These are phyloP conservation scores for Melolontha melolontha DNA, from an alignment of 2,888 invertebrate genomes.

Conservation along the genomic window DNA sequence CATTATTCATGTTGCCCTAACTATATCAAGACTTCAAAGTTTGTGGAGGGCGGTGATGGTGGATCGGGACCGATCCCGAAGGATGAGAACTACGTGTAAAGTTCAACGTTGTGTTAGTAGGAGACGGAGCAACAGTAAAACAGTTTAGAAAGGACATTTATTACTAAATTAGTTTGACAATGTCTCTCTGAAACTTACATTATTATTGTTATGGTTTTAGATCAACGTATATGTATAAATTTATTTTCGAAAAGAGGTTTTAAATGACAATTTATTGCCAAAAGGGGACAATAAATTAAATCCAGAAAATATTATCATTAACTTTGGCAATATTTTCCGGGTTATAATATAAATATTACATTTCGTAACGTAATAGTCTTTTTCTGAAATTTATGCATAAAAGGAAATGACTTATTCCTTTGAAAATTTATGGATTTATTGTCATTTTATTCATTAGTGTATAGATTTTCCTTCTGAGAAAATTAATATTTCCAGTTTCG, in stretches of 20 bases:
- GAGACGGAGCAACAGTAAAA: slow-evolving; percentile 43
- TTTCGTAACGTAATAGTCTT: slow-evolving; percentile 11
- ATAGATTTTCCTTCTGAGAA: background rate
- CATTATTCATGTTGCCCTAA: slow-evolving; percentile 67
- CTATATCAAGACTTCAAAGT: slow-evolving; percentile 65
- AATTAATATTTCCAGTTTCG: slow-evolving; percentile 11
- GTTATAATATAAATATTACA: slow-evolving; percentile 9
- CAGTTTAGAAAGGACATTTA: slow-evolving; percentile 50
- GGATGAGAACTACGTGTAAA: slow-evolving; percentile 29
- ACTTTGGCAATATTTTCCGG: slow-evolving; percentile 27
- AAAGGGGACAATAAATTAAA: slow-evolving; percentile 22
- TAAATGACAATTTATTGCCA: slow-evolving; percentile 28
- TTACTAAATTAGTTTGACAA: slow-evolving; percentile 50
- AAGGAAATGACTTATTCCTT: slow-evolving; percentile 21
- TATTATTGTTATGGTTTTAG: slow-evolving; percentile 7
- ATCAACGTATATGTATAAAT: slow-evolving; percentile 12
- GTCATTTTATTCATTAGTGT: slow-evolving; percentile 21
- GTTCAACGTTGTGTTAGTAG: slow-evolving; percentile 19
- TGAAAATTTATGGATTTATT: slow-evolving; percentile 26
- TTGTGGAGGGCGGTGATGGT: slow-evolving; percentile 51
- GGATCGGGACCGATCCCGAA: background rate
- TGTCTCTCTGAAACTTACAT: slow-evolving; percentile 42
- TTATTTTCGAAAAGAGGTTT: slow-evolving; percentile 16
- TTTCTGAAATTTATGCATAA: slow-evolving; percentile 11
- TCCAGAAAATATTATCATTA: slow-evolving; percentile 23